phyloP scores from a whole-genome alignment of 64 coral and sea anemone species.

The Montipora foliosa region DNA sequence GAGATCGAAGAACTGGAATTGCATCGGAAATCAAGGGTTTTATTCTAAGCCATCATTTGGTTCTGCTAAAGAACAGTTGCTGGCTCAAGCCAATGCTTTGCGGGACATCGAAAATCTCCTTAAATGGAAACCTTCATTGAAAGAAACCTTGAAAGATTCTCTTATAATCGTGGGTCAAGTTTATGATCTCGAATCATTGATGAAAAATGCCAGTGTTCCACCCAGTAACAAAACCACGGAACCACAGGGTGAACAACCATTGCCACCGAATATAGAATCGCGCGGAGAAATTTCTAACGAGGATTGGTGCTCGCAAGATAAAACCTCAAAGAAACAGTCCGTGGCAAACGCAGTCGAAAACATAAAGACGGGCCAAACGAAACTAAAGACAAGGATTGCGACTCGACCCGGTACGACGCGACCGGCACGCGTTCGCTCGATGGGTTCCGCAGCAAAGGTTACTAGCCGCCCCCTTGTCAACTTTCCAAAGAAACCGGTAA shows the following conservation, averaged over 20 bases:
- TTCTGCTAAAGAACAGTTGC: slow-evolving; percentile 14
- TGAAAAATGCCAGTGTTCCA: neutral
- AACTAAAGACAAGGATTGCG: neutral
- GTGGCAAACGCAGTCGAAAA: neutral
- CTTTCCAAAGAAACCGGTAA: slow-evolving; percentile 32
- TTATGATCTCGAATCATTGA: slow-evolving; percentile 37
- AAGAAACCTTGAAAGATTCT: slow-evolving; percentile 13
- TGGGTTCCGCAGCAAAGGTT: slow-evolving; percentile 26
- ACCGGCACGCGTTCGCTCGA: neutral
- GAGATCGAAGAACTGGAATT: slow-evolving; percentile 7
- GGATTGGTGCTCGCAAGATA: neutral
- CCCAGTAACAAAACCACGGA: neutral
- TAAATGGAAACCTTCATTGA: slow-evolving; percentile 33
- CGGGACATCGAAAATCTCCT: slow-evolving; percentile 37
- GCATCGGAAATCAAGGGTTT: slow-evolving; percentile 12
- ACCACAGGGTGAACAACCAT: neutral
- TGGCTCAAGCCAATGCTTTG: slow-evolving; percentile 8
- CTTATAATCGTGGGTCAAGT: slow-evolving; percentile 38
- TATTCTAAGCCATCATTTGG: slow-evolving; percentile 7
- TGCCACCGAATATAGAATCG: neutral
- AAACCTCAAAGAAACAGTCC: neutral
- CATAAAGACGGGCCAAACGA: slow-evolving; percentile 4
- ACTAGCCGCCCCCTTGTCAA: slow-evolving; percentile 38
- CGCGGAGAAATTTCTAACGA: neutral
- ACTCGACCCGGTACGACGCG: neutral